phyloP scores from a whole-genome alignment of 2,888 invertebrate genomes.

The Eilema griseolum region DNA sequence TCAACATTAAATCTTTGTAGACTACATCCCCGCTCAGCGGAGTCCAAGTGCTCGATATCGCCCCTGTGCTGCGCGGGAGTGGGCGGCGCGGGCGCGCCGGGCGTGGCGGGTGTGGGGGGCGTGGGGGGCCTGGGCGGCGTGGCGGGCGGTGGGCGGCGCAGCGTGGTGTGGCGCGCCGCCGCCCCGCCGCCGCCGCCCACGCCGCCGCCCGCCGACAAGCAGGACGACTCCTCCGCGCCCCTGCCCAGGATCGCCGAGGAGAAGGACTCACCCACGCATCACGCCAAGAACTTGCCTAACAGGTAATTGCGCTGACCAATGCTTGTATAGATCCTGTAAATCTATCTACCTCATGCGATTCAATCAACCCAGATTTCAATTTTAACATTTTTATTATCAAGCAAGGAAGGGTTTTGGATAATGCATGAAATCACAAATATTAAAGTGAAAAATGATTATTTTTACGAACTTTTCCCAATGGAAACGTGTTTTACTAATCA shows the following conservation, averaged over 20 bases:
- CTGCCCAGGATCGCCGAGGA: slow-evolving; percentile 95
- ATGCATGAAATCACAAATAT: no score
- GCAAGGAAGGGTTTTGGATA: no score
- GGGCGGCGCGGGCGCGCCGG: slow-evolving; percentile 72
- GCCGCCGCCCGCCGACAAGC: slow-evolving; percentile 75
- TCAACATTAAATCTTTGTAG: slow-evolving; percentile 64
- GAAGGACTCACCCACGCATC: slow-evolving; percentile 92
- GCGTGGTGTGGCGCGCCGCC: slow-evolving; percentile 67
- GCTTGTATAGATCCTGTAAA: no score
- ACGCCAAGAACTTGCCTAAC: slow-evolving; percentile 67
- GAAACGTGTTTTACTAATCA: no score
- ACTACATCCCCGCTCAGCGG: slow-evolving; percentile 96
- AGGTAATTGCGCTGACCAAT: slow-evolving; percentile 53
- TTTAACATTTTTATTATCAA: no score
- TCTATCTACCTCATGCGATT: no score
- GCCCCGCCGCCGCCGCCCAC: slow-evolving; percentile 71
- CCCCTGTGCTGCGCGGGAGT: slow-evolving; percentile 90
- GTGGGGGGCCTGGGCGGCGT: slow-evolving; percentile 75
- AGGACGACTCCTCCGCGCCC: slow-evolving; percentile 81
- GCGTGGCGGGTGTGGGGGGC: slow-evolving; percentile 68
- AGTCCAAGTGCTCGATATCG: slow-evolving; percentile 93
- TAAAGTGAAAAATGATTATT: no score
- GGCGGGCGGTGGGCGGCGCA: slow-evolving; percentile 69
- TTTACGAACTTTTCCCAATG: no score
- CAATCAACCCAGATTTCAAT: no score